phyloP scores from a whole-genome alignment of 2,888 invertebrate species.

The Corbicula japonica region DNA sequence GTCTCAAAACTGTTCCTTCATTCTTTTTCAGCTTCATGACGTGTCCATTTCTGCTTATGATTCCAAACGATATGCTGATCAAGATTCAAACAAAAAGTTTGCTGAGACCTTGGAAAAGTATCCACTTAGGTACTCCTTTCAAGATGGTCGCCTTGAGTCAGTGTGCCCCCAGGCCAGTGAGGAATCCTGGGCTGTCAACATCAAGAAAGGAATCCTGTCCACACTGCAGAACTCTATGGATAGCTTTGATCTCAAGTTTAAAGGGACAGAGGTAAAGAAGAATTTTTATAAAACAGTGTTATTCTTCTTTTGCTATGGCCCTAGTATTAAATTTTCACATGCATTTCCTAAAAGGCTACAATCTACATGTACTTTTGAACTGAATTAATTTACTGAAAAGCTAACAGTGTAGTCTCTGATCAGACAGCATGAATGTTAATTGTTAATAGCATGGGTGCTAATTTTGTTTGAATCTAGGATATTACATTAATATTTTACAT shows the following conservation, averaged over 20 bases:
- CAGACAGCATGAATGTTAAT: too few relatives aligned
- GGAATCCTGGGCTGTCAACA: constrained; percentile 93
- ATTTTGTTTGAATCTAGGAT: too few relatives aligned
- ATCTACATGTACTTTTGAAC: too few relatives aligned
- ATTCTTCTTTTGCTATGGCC: too few relatives aligned
- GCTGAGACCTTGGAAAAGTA: constrained; percentile 90
- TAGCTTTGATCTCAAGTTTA: constrained; percentile 90
- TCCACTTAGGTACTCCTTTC: constrained; percentile 91
- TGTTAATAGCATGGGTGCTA: too few relatives aligned
- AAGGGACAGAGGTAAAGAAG: constrained; percentile 76
- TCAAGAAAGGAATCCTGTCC: constrained; percentile 96
- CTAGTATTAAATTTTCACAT: too few relatives aligned
- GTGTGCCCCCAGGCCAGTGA: constrained; percentile 94
- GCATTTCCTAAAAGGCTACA: too few relatives aligned
- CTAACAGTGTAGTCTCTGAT: too few relatives aligned
- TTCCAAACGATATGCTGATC: constrained; percentile 57
- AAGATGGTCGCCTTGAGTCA: constrained; percentile 92
- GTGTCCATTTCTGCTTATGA: constrained; percentile 66
- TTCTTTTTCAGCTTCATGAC: constrained; percentile 62
- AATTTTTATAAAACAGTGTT: too few relatives aligned
- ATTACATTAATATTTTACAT: too few relatives aligned
- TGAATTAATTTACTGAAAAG: too few relatives aligned
- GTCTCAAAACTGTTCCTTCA: not conserved
- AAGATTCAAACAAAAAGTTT: constrained; percentile 52
- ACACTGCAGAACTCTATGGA: constrained; percentile 95